These are phyloP conservation scores for Cylloceria caligata DNA, from an alignment of 2,888 invertebrate genomes.

Conservation along the genomic window DNA sequence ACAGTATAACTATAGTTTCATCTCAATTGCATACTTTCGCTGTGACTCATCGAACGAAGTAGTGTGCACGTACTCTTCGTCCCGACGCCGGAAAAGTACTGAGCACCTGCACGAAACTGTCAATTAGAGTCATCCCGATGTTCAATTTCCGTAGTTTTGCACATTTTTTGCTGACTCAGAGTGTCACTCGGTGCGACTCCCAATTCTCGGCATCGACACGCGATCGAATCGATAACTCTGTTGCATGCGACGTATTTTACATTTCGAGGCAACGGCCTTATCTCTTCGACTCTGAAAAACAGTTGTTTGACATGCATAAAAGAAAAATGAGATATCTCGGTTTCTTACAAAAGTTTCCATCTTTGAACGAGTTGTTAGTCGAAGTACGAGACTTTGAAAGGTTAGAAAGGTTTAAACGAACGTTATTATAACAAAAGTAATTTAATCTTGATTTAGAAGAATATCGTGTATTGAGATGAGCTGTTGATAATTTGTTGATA, in stretches of 20 bases:
- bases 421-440: no score
- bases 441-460: no score
- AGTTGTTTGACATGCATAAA: neutral
- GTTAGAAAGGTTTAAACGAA: no score
- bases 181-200: conserved; percentile 4
- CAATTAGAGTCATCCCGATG: neutral
- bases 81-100: conserved; percentile 44
- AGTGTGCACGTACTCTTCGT: conserved; percentile 8
- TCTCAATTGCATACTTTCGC: conserved; percentile 64
- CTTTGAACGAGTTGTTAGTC: no score
- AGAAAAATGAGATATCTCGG: no score
- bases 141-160: conserved; percentile 13
- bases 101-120: conserved; percentile 46
- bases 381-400: no score
- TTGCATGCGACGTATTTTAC: neutral
- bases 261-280: neutral
- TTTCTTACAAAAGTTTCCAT: no score
- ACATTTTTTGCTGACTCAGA: conserved; percentile 29
- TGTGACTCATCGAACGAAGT: conserved; percentile 69
- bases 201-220: conserved; percentile 27
- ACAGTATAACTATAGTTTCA: neutral
- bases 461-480: no score
- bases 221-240: conserved; percentile 23
- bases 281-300: neutral
- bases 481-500: no score